A percentile compares a stretch with the other conserved stretches of the same genome.
Conservation (phyloP, 2,888 invertebrate species). For the Papilio elwesi region DNA sequence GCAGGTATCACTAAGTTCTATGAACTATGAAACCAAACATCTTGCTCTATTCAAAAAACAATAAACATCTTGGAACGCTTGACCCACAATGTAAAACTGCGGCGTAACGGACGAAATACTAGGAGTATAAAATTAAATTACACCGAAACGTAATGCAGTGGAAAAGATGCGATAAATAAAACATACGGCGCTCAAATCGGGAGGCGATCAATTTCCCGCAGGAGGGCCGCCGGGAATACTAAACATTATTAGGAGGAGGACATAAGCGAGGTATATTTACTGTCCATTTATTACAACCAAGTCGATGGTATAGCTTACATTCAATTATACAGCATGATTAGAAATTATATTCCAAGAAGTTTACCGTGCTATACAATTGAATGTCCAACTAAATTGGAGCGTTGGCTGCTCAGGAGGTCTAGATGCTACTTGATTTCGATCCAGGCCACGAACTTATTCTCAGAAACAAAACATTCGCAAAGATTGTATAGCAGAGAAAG, state of each 20-base stretch:
- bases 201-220: slow-evolving; percentile 29
- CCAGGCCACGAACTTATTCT: no score
- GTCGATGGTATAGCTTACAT: background rate
- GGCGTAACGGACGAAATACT: background rate
- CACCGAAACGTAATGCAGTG: slow-evolving; percentile 27
- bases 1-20: background rate
- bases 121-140: slow-evolving; percentile 33
- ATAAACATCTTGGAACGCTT: background rate
- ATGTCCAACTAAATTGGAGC: no score
- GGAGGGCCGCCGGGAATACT: slow-evolving; percentile 30
- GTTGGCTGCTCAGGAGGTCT: no score
- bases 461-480: no score
- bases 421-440: no score
- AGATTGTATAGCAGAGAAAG: no score
- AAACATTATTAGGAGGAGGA: slow-evolving; percentile 24
- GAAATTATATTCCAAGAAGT: no score
- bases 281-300: slow-evolving; percentile 4
- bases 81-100: background rate
- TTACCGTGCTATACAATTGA: no score
- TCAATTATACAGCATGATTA: background rate
- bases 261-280: slow-evolving; percentile 25
- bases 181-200: slow-evolving; percentile 26
- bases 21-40: background rate
- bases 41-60: background rate
- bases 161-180: slow-evolving; percentile 36